A percentile compares a stretch with the other conserved stretches of the same genome.
Conservation (phyloP, 2,113 vertebrate species). For the Tapirus terrestris region DNA sequence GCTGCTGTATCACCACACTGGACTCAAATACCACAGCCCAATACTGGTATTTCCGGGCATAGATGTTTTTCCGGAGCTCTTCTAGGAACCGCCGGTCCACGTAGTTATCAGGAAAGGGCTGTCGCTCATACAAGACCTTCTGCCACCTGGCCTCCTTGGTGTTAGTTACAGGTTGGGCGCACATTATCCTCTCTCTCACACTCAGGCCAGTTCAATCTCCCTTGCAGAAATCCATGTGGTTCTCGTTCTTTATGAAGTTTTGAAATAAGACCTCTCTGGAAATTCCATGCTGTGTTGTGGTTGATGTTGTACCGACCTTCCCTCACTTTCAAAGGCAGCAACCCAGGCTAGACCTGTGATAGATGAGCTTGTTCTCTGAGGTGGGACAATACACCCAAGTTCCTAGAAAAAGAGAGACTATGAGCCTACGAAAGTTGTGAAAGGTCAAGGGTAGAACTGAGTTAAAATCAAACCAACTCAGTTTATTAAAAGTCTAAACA, state of each 20-base stretch:
- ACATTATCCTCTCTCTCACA: background rate
- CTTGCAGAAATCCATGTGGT: background rate
- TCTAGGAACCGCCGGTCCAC: slow-evolving; percentile 96
- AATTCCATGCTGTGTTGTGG: slow-evolving; percentile 32
- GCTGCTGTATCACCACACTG: slow-evolving; percentile 93
- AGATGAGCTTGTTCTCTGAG: background rate
- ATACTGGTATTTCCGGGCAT: slow-evolving; percentile 93
- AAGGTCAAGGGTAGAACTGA: background rate
- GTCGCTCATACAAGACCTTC: slow-evolving; percentile 95
- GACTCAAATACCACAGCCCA: slow-evolving; percentile 94
- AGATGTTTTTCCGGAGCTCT: slow-evolving; percentile 93
- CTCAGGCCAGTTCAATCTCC: background rate
- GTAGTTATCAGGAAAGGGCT: slow-evolving; percentile 97
- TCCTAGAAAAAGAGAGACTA: slow-evolving; percentile 56
- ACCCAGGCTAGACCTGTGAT: background rate
- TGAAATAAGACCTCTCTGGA: background rate
- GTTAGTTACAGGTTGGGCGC: background rate
- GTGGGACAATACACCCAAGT: background rate
- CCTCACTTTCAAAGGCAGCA: slow-evolving; percentile 30
- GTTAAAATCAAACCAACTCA: background rate
- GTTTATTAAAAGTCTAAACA: background rate
- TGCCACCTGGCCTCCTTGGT: slow-evolving; percentile 86
- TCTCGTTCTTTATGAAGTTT: background rate
- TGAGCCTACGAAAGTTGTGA: background rate
- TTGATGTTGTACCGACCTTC: background rate